Conservation (phyloP, 2,113 vertebrate species). For the Clupea harengus region DNA sequence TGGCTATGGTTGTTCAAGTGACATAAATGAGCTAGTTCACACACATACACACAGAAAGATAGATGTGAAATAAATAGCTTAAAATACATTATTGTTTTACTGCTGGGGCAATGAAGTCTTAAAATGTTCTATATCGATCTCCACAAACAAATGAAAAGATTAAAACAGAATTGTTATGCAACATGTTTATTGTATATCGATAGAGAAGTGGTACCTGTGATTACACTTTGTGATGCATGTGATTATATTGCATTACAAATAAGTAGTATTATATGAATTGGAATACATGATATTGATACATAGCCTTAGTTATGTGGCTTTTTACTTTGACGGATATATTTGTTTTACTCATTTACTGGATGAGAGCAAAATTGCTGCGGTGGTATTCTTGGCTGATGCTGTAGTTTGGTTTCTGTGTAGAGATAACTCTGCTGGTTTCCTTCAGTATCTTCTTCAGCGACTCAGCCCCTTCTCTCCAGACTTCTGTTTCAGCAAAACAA, state of each 20-base stretch:
- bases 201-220: background rate
- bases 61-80: too few relatives aligned
- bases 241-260: background rate
- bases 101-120: background rate
- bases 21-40: too few relatives aligned
- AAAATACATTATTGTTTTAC: too few relatives aligned
- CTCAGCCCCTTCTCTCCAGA: background rate
- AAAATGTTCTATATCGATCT: background rate
- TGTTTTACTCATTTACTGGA: background rate
- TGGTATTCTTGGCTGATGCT: background rate
- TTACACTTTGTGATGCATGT: background rate
- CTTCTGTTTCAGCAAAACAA: background rate
- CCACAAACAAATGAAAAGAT: background rate
- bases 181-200: background rate
- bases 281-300: background rate
- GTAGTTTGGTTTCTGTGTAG: background rate
- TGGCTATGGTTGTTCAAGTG: too few relatives aligned
- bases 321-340: background rate
- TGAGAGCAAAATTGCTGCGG: background rate
- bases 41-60: too few relatives aligned
- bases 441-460: background rate
- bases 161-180: background rate
- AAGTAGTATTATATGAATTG: background rate
- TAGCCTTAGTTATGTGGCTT: background rate
- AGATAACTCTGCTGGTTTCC: background rate